These are phyloP conservation scores for Isaurus tuberculatus DNA, from an alignment of 92 coral and sea anemone genomes.

Conservation along the genomic window DNA sequence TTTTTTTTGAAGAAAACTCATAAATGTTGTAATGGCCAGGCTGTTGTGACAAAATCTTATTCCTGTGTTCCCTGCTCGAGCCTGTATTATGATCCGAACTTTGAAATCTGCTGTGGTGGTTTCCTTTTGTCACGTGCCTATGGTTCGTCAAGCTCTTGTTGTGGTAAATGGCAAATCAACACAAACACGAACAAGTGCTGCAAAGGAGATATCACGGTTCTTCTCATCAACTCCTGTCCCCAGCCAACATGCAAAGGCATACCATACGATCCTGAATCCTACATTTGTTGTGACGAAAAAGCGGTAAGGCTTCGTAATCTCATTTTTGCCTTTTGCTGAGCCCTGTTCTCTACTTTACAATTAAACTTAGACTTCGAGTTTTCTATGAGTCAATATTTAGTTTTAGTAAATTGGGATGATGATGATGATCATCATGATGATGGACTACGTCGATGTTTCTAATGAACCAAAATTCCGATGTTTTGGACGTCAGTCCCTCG, in stretches of 20 bases:
- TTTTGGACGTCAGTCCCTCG: too few species aligned
- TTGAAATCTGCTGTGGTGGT: slow-evolving; percentile 20
- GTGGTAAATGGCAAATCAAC: slow-evolving; percentile 10
- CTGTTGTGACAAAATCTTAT: slow-evolving; percentile 1
- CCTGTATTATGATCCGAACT: background rate
- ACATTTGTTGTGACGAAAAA: slow-evolving; percentile 34
- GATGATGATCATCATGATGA: too few species aligned
- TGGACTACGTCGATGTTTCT: too few species aligned
- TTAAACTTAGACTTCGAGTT: too few species aligned
- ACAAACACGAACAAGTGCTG: slow-evolving; percentile 17
- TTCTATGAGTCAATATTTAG: too few species aligned
- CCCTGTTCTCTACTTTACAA: too few species aligned
- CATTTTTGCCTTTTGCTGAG: too few species aligned
- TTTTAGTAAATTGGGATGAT: too few species aligned
- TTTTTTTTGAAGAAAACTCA: background rate
- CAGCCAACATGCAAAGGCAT: slow-evolving; percentile 17
- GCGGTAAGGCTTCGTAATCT: slow-evolving; percentile 48
- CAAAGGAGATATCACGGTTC: background rate
- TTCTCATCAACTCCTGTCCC: background rate
- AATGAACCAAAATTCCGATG: too few species aligned
- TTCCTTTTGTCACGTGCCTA: background rate
- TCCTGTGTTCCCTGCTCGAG: slow-evolving; percentile 35
- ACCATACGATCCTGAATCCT: slow-evolving; percentile 9
- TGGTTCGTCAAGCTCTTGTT: slow-evolving; percentile 11
- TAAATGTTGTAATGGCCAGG: slow-evolving; percentile 31